Conservation (phyloP, 2,888 invertebrate genomes). For the Nomada ruficornis region DNA sequence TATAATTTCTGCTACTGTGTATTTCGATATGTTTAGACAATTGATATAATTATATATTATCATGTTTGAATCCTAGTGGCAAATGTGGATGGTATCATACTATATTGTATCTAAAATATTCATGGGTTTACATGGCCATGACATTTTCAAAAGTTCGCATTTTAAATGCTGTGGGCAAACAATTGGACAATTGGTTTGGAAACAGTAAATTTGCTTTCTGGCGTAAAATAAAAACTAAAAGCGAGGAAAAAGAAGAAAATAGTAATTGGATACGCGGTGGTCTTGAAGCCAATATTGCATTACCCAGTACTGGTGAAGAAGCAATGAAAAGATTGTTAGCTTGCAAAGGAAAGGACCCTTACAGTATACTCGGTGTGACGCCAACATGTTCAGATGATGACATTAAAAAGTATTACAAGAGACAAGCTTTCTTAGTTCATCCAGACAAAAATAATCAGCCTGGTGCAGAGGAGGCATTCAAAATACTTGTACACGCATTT, state of each 20-base stretch:
- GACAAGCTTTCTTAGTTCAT: constrained; percentile 97
- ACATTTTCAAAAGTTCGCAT: constrained; percentile 80
- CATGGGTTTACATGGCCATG: constrained; percentile 77
- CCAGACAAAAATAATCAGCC: constrained; percentile 98
- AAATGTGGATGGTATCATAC: constrained; percentile 82
- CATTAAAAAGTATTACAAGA: constrained; percentile 96
- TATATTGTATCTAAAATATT: constrained; percentile 81
- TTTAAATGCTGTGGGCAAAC: constrained; percentile 80
- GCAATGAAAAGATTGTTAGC: constrained; percentile 96
- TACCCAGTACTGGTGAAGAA: constrained; percentile 96
- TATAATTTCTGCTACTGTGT: constrained; percentile 9
- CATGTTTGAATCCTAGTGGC: constrained; percentile 71
- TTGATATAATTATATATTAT: constrained; percentile 4
- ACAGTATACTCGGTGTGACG: constrained; percentile 95
- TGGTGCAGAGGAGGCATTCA: constrained; percentile 98
- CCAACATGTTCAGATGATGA: constrained; percentile 96
- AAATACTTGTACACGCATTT: constrained; percentile 97
- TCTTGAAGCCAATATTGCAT: constrained; percentile 89
- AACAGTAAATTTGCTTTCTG: constrained; percentile 87
- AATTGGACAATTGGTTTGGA: constrained; percentile 87
- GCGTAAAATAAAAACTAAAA: constrained; percentile 85
- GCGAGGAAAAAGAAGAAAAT: constrained; percentile 84
- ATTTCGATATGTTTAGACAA: constrained; percentile 23
- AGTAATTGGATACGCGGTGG: constrained; percentile 85
- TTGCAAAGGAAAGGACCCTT: constrained; percentile 98